A percentile compares a stretch with the other conserved stretches of the same genome.
Conservation (phyloP, 2,113 vertebrate genomes). For the Channa argus region DNA sequence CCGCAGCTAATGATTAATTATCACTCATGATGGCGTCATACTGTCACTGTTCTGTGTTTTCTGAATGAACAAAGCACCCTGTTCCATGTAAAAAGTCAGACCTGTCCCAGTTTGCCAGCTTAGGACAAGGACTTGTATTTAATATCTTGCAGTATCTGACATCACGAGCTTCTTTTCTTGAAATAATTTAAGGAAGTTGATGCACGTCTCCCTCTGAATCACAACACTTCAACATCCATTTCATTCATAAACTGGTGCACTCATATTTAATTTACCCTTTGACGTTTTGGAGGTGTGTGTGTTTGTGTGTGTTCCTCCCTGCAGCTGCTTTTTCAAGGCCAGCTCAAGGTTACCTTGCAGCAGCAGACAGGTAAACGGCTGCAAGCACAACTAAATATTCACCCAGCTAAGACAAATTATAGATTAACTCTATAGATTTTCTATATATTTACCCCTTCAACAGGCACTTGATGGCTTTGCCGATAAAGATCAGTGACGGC, state of each 20-base stretch:
- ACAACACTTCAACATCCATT: conserved; percentile 49
- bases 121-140: conserved; percentile 38
- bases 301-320: not conserved
- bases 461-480: not conserved
- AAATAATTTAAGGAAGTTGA: conserved; percentile 26
- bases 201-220: conserved; percentile 30
- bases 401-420: conserved; percentile 8
- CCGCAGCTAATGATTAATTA: conserved; percentile 49
- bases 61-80: conserved; percentile 41
- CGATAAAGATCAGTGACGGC: not conserved
- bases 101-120: not conserved
- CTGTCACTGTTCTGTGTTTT: conserved; percentile 18
- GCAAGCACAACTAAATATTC: not conserved
- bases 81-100: conserved; percentile 5
- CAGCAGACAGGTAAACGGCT: not conserved
- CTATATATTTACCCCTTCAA: conserved; percentile 11
- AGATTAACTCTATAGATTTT: conserved; percentile 22
- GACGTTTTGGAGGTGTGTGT: conserved; percentile 14
- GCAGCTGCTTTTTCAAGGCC: conserved; percentile 44
- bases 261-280: conserved; percentile 33
- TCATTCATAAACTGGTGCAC: conserved; percentile 28
- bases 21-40: conserved; percentile 35
- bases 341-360: conserved; percentile 54
- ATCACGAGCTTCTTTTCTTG: conserved; percentile 3
- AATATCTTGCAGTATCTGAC: conserved; percentile 37